Conservation (phyloP, 2,797 vertebrate genomes). For the Bryconaethiops microstoma region DNA sequence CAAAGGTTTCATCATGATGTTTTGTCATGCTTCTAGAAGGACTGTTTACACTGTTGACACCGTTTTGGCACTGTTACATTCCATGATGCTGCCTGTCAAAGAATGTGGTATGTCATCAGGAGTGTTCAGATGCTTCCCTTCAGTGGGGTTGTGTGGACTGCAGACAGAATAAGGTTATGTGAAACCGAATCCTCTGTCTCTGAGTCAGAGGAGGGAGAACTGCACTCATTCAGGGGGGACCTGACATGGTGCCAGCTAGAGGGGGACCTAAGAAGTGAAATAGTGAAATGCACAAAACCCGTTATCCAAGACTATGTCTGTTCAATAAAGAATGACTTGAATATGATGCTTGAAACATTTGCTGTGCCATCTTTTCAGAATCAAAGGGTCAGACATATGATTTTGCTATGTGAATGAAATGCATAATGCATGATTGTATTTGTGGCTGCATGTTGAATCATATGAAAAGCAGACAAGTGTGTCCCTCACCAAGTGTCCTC, state of each 20-base stretch:
- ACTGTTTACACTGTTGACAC: background rate
- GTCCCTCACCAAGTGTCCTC: slow-evolving; percentile 9
- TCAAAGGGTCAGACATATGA: background rate
- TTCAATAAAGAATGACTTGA: no score
- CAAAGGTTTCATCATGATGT: background rate
- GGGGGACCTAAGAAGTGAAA: slow-evolving; percentile 45
- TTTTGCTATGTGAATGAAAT: no score
- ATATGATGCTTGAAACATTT: background rate
- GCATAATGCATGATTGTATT: no score
- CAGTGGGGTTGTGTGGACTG: slow-evolving; percentile 25
- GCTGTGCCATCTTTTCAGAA: background rate
- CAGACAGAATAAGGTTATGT: slow-evolving; percentile 58
- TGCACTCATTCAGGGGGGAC: slow-evolving; percentile 34
- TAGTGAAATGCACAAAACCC: background rate
- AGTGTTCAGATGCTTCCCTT: slow-evolving; percentile 31
- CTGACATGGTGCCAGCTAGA: slow-evolving; percentile 40
- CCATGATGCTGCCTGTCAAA: slow-evolving; percentile 15
- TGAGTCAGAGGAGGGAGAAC: slow-evolving; percentile 51
- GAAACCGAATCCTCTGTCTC: slow-evolving; percentile 64
- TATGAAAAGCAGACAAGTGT: slow-evolving; percentile 9
- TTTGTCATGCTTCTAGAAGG: background rate
- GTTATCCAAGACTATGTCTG: background rate
- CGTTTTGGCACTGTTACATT: background rate
- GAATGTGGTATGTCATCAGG: slow-evolving; percentile 42
- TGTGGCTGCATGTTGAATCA: background rate